A percentile compares a stretch with the other conserved stretches of the same genome.
phyloP scores from a whole-genome alignment of 2,888 invertebrate species.

The Torymus tubicola region DNA sequence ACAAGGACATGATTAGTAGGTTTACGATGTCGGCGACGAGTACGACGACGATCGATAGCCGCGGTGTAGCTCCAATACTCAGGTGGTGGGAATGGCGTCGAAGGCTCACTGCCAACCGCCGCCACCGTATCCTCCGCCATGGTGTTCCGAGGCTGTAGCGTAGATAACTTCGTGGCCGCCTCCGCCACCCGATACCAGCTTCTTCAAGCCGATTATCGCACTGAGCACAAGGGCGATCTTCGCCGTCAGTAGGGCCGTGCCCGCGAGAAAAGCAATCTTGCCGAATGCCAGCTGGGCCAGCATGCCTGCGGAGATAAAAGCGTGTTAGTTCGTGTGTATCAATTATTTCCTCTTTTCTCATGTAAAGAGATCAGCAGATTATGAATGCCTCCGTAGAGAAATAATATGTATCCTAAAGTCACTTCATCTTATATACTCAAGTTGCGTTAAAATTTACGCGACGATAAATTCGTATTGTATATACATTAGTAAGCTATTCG shows the following conservation, averaged over 20 bases:
- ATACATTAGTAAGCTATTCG: no score
- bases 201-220: constrained; percentile 82
- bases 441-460: no score
- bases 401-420: no score
- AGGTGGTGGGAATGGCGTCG: constrained; percentile 68
- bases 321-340: not conserved
- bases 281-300: constrained; percentile 83
- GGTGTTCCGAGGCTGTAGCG: constrained; percentile 76
- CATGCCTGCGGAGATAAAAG: constrained; percentile 74
- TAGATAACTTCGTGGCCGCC: constrained; percentile 80
- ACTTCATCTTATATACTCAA: no score
- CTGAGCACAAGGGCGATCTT: constrained; percentile 82
- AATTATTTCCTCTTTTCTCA: no score
- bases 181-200: constrained; percentile 77
- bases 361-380: no score
- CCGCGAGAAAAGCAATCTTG: constrained; percentile 83
- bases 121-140: constrained; percentile 73
- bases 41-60: constrained; percentile 2
- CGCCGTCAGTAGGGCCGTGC: constrained; percentile 82
- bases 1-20: no score
- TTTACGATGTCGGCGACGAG: not conserved
- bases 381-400: no score
- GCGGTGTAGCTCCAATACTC: constrained; percentile 39
- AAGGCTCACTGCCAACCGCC: constrained; percentile 74
- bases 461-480: no score